Conservation (phyloP, 2,888 invertebrate species). For the Sinhomidia bicolor region DNA sequence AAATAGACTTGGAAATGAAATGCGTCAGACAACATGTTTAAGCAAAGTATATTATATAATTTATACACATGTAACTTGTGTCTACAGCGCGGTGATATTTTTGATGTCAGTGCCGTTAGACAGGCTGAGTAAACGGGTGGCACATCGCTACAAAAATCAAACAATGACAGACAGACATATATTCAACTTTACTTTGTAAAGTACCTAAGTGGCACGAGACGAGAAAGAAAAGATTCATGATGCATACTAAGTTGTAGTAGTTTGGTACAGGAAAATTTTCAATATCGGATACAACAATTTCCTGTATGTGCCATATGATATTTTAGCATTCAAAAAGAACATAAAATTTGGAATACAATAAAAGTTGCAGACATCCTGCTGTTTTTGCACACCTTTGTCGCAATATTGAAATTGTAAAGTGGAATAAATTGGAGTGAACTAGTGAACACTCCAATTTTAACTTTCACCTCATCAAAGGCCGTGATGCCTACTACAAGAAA, state of each 20-base stretch:
- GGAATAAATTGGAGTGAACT: slow-evolving; percentile 65
- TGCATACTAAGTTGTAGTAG: too few species aligned
- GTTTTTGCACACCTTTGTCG: too few species aligned
- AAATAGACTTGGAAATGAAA: not conserved
- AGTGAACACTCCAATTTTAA: slow-evolving; percentile 53
- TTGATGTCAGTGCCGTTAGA: slow-evolving; percentile 55
- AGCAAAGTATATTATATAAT: too few species aligned
- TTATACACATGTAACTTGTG: too few species aligned
- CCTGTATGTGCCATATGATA: slow-evolving; percentile 69
- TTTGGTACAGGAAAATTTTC: slow-evolving; percentile 66
- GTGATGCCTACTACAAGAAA: not conserved
- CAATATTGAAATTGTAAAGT: slow-evolving; percentile 58
- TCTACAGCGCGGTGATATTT: slow-evolving; percentile 45
- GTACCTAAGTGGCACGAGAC: too few species aligned
- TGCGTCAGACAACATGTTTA: too few species aligned
- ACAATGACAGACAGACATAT: too few species aligned
- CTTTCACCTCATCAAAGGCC: slow-evolving; percentile 5
- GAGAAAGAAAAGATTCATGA: too few species aligned
- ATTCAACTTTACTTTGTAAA: too few species aligned
- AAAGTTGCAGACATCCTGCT: too few species aligned
- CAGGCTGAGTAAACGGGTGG: slow-evolving; percentile 52
- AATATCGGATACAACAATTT: slow-evolving; percentile 65
- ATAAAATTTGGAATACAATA: too few species aligned
- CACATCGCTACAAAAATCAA: slow-evolving; percentile 65
- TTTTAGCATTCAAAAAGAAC: slow-evolving; percentile 10